Evolutionary conservation across 2,888 invertebrate genomes (phyloP), one percentile per base, ranked within the genome.

Genomic region (Lepidonotus clava): DNA sequence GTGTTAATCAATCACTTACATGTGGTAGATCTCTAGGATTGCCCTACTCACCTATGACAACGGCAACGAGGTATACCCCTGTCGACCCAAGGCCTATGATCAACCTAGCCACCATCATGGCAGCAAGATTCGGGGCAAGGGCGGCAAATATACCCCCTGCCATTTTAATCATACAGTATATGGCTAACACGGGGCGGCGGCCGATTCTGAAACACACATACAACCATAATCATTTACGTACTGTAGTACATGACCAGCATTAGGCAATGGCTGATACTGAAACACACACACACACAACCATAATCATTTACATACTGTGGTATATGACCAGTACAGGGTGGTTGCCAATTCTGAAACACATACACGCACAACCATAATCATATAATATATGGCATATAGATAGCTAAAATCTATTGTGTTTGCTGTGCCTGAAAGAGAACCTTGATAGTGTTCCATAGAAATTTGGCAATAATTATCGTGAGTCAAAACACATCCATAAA

Each of bases 31-130:
- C 21, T 14, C 21, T 11, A 11, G 11, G 24, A 66, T 6, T 21
- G 66, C 6, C n/a, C 11, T n/a, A 66, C 66, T 66, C 66, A 66
- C 66, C n/a, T 6, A 66, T 8, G 66, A 66, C 24, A n/a, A 66
- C 6, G 28, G 66, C 66, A n/a, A 28, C 28, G 6, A 66, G 66
- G 34, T 67, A 83, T 11, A 86, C 83, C 4, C 86, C 88, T n/a
- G 88, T 85, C 32, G 86, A 46, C 36, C 88, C 87, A 40, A 88
- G 21, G 6, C 88, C 89, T 5, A 87, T 71, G n/a, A 90, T 51
- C 67, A 89, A 88, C 11, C 89, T 40, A 8, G 86, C 84, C 14
- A 86, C 34, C 21, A 84, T 84, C 36, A 86, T 88, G 0, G 67
- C 18, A 32, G 11, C 28, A 86, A 88, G 89, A 84, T 84, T 80